These are phyloP conservation scores for Perithous albicinctus DNA, from an alignment of 2,888 invertebrate genomes.

Conservation along the genomic window DNA sequence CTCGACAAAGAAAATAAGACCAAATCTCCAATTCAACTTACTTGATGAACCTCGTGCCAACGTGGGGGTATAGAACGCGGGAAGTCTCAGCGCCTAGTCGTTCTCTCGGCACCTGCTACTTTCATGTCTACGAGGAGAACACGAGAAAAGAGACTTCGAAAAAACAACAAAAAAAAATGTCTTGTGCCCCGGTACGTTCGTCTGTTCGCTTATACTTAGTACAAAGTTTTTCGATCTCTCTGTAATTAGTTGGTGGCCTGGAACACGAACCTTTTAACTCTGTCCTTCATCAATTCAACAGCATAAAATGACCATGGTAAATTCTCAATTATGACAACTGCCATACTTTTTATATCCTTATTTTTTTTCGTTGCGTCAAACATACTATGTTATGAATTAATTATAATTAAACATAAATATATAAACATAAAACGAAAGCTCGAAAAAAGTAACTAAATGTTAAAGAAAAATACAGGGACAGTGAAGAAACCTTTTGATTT, in stretches of 20 bases:
- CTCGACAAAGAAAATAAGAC: slow-evolving; percentile 76
- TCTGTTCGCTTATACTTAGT: slow-evolving; percentile 31
- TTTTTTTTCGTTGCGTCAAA: too few species aligned
- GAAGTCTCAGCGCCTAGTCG: slow-evolving; percentile 46
- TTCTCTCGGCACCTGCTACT: slow-evolving; percentile 62
- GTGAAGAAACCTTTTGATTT: too few species aligned
- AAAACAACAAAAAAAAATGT: slow-evolving; percentile 57
- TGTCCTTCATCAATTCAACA: slow-evolving; percentile 35
- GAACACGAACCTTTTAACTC: slow-evolving; percentile 62
- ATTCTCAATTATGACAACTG: slow-evolving; percentile 49
- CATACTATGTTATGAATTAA: too few species aligned
- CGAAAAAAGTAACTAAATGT: too few species aligned
- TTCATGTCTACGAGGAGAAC: slow-evolving; percentile 56
- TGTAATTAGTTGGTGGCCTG: slow-evolving; percentile 67
- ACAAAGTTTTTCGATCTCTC: slow-evolving; percentile 68
- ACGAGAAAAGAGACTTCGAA: slow-evolving; percentile 52
- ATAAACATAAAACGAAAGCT: too few species aligned
- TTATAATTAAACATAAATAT: too few species aligned
- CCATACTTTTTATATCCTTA: too few species aligned
- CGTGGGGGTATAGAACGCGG: slow-evolving; percentile 53
- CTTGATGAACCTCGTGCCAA: slow-evolving; percentile 76
- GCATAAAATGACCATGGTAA: slow-evolving; percentile 58
- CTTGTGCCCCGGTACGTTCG: slow-evolving; percentile 59
- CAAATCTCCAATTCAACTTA: slow-evolving; percentile 79
- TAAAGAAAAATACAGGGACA: too few species aligned